Conservation (phyloP, 2,113 vertebrate species). For the Sisor rabdophorus region DNA sequence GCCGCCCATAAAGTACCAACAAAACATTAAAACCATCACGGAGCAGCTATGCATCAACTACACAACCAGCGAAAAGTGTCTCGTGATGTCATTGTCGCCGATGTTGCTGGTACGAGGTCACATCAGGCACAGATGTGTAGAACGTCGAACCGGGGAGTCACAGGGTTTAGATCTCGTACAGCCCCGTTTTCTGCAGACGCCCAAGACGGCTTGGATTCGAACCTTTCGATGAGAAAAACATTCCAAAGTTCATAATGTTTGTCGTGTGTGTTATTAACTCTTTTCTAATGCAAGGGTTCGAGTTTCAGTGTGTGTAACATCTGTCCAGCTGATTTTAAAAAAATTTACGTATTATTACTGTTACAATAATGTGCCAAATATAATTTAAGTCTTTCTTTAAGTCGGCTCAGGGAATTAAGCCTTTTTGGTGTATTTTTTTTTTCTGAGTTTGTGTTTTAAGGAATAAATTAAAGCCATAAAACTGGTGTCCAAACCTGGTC, state of each 20-base stretch:
- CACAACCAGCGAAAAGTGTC: not conserved
- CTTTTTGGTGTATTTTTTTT: not conserved
- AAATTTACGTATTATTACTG: too few species aligned
- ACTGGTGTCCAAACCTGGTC: too few species aligned
- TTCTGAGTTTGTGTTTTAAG: not conserved
- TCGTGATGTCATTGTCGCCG: not conserved
- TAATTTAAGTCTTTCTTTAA: not conserved
- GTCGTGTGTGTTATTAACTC: too few species aligned
- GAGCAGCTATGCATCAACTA: slow-evolving; percentile 6
- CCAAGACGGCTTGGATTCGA: too few species aligned
- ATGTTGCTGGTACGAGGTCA: not conserved
- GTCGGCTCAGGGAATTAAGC: not conserved
- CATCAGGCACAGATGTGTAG: too few species aligned
- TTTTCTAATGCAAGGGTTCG: too few species aligned
- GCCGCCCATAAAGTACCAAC: slow-evolving; percentile 2
- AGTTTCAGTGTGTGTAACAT: too few species aligned
- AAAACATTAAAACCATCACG: not conserved
- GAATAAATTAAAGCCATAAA: too few species aligned
- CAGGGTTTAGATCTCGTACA: not conserved
- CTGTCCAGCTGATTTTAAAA: too few species aligned
- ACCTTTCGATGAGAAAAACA: too few species aligned
- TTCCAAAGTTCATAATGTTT: too few species aligned
- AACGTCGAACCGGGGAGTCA: not conserved
- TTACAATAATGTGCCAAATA: too few species aligned
- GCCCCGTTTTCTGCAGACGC: not conserved